A percentile compares a stretch with the other conserved stretches of the same genome.
phyloP scores from a whole-genome alignment of 2,797 vertebrate species.

The Danionella dracula region DNA sequence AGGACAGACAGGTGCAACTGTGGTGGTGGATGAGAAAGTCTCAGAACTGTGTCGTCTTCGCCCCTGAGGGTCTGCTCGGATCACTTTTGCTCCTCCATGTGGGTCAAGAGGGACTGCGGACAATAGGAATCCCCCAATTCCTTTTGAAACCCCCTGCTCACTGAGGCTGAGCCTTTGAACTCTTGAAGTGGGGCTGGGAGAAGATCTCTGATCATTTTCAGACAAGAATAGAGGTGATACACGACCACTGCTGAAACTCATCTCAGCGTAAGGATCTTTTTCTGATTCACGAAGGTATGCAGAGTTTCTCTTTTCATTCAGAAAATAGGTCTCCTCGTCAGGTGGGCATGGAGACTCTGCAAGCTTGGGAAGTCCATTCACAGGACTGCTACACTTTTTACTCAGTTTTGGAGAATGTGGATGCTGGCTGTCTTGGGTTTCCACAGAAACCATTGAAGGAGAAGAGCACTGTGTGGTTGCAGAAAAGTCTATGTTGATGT shows the following conservation, averaged over 20 bases:
- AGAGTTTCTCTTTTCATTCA: constrained; percentile 47
- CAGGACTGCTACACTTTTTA: constrained; percentile 42
- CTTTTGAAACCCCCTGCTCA: constrained; percentile 56
- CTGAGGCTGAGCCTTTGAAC: constrained; percentile 81
- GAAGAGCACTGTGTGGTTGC: constrained; percentile 60
- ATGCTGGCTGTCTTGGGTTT: constrained; percentile 64
- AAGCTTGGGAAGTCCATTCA: constrained; percentile 47
- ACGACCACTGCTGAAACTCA: constrained; percentile 75
- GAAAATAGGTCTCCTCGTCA: constrained; percentile 54
- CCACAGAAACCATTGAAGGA: constrained; percentile 51
- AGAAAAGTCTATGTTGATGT: constrained; percentile 89
- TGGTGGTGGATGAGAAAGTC: constrained; percentile 95
- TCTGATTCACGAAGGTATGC: constrained; percentile 58
- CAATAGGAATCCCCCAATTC: constrained; percentile 81
- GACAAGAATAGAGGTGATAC: constrained; percentile 65
- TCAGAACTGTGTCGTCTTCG: constrained; percentile 93
- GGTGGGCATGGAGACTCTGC: constrained; percentile 32
- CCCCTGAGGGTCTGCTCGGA: constrained; percentile 89
- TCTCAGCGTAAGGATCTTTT: constrained; percentile 86
- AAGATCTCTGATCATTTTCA: constrained; percentile 62
- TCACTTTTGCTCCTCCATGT: constrained; percentile 89
- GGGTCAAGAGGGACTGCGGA: constrained; percentile 72
- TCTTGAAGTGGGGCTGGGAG: constrained; percentile 71
- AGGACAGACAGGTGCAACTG: constrained; percentile 92
- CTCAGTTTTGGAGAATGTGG: constrained; percentile 55